phyloP scores from a whole-genome alignment of 2,113 vertebrate genomes.

The Camelus bactrianus region DNA sequence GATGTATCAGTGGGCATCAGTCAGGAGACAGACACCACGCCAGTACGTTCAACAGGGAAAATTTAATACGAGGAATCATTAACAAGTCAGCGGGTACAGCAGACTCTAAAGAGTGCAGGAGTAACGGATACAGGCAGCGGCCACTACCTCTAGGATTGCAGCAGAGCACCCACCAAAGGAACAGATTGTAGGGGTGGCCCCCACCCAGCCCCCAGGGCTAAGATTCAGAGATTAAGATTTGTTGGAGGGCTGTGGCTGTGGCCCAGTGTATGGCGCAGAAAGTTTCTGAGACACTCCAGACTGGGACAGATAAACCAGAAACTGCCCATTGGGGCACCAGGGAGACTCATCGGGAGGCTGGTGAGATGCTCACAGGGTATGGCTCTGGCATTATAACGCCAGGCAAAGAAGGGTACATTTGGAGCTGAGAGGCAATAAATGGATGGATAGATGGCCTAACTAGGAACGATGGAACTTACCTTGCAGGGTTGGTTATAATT shows the following conservation, averaged over 20 bases:
- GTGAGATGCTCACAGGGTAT: background rate
- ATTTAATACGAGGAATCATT: background rate
- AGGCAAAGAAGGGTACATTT: background rate
- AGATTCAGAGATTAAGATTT: background rate
- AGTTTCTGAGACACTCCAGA: background rate
- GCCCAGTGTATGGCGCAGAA: background rate
- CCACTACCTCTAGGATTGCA: background rate
- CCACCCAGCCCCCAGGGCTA: background rate
- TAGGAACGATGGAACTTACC: background rate
- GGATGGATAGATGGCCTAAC: background rate
- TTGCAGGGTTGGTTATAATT: background rate
- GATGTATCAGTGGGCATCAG: background rate
- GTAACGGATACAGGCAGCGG: background rate
- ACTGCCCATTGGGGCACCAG: background rate
- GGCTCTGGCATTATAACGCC: background rate
- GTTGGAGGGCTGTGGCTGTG: background rate
- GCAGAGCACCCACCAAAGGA: background rate
- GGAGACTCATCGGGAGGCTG: background rate
- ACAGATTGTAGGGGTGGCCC: too few species aligned
- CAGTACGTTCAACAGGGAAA: background rate
- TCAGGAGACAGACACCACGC: background rate
- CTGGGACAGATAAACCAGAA: background rate
- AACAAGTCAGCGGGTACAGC: background rate
- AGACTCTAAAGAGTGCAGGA: background rate
- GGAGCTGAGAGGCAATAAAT: background rate